Base-by-base conservation (phyloP, 2,888 invertebrate genomes). In the Agonum fuliginosum region DNA sequence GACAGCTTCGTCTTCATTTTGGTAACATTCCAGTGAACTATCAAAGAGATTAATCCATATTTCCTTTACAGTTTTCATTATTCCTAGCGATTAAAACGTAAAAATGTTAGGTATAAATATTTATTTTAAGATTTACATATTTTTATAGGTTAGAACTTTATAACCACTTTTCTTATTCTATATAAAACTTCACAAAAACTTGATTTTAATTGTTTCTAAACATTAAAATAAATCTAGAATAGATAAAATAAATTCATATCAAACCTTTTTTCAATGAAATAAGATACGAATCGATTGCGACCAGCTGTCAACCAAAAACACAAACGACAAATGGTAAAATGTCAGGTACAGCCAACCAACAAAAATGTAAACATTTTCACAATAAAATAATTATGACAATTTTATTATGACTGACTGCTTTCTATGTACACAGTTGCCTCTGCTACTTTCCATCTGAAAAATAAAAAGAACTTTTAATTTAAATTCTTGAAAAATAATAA, bases 51-150 rank as follows among this genome's bases (percentile, higher is more conserved):
- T 12, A 41, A 10, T 70, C 77, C 77, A 77, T n/a, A 69, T 10
- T 10, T 77, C 58, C 48, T 43, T 77, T 6, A 43, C 77, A 10
- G 74, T 30, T 24, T 34, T 75, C 75, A 75, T 74, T 17, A 34
- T 67, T 30, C 65, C 75, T 67, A 54, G 34, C 67, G 24, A 48
- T 24, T 34, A 48, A 48, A 73, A 73, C 20, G 27, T 37, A 72
- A 51, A 73, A 37, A n/a, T 43, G 17, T 72, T 70, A 73, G 20
- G 73, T 73, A 73, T 73, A 73, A 73, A 73, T 73, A 73, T 73
- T 73, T 73, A 73, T 67, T 62, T 10, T 74, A 67, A 75, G 37
- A 34, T 75, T 62, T 67, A 75, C 62, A 75, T 75, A 58, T 73
- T 73, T 70, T 22, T 65, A 43, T 74, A 74, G 74, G 74, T 74